phyloP scores from a whole-genome alignment of 1,140 invertebrate genomes.

The Zaprionus nigranus region DNA sequence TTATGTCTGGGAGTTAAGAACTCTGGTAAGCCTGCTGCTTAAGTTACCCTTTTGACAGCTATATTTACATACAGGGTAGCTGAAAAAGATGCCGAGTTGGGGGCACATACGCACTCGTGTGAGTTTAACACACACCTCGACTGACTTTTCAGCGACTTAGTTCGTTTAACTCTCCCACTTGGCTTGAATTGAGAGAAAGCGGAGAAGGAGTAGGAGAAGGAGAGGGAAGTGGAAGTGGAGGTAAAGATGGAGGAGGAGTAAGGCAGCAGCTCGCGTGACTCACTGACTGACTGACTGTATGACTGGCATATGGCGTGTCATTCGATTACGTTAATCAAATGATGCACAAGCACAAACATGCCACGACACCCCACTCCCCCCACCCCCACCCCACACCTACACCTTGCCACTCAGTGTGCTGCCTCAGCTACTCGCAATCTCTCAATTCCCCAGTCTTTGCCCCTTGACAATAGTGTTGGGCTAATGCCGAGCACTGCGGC shows the following conservation, averaged over 20 bases:
- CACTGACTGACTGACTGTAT: constrained; percentile 52
- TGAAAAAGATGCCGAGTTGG: background rate
- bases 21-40: too few species aligned
- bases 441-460: constrained; percentile 5
- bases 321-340: constrained; percentile 83
- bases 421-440: background rate
- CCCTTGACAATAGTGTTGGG: constrained; percentile 28
- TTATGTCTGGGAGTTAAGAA: too few species aligned
- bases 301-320: constrained; percentile 59
- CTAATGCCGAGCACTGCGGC: constrained; percentile 45
- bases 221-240: background rate
- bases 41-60: background rate
- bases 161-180: constrained; percentile 28
- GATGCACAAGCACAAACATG: constrained; percentile 73
- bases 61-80: constrained; percentile 8
- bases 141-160: constrained; percentile 61
- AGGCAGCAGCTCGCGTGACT: constrained; percentile 14
- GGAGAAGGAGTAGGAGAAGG: background rate
- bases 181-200: background rate
- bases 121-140: constrained; percentile 55
- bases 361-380: background rate
- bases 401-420: background rate
- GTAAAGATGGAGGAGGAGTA: too few species aligned
- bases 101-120: constrained; percentile 30
- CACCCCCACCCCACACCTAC: background rate